Percentiles rank a stretch among this genome's conserved stretches.
Evolutionary conservation across 2,888 invertebrate species (phyloP).

Genomic region (Melieria crassipennis): DNA sequence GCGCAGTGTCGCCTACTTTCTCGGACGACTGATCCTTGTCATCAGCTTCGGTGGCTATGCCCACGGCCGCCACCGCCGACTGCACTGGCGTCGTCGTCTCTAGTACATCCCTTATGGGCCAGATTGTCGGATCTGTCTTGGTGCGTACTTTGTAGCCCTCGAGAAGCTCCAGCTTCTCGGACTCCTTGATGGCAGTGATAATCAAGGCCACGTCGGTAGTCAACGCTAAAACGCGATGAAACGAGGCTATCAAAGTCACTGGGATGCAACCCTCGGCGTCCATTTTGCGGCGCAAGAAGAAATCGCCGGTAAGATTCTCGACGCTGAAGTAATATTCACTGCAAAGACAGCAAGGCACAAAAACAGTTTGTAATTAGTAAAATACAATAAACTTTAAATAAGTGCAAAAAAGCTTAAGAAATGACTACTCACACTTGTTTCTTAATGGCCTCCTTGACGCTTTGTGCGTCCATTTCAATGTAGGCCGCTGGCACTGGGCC

Average conservation of each 20-base stretch:
- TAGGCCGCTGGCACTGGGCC: conserved; percentile 63
- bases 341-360: conserved; percentile 44
- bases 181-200: conserved; percentile 84
- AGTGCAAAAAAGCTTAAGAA: not conserved
- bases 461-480: conserved; percentile 66
- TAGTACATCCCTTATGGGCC: conserved; percentile 82
- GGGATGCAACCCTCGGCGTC: conserved; percentile 92
- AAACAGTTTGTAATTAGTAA: not conserved
- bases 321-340: conserved; percentile 99
- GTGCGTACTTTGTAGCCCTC: conserved; percentile 84
- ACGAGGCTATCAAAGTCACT: conserved; percentile 92
- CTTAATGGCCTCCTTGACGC: conserved; percentile 84
- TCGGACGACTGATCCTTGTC: not conserved
- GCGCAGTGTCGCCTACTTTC: conserved; percentile 18
- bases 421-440: conserved; percentile 86
- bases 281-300: conserved; percentile 98
- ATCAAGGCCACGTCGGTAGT: conserved; percentile 87
- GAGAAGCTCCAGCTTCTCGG: conserved; percentile 84
- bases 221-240: conserved; percentile 90
- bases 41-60: too few relatives aligned
- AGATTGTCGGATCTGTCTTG: conserved; percentile 81
- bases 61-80: not conserved
- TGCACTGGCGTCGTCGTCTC: conserved; percentile 47
- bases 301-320: conserved; percentile 94
- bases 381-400: not conserved